phyloP scores from a whole-genome alignment of 2,888 invertebrate species.

The Limnephilus rhombicus region DNA sequence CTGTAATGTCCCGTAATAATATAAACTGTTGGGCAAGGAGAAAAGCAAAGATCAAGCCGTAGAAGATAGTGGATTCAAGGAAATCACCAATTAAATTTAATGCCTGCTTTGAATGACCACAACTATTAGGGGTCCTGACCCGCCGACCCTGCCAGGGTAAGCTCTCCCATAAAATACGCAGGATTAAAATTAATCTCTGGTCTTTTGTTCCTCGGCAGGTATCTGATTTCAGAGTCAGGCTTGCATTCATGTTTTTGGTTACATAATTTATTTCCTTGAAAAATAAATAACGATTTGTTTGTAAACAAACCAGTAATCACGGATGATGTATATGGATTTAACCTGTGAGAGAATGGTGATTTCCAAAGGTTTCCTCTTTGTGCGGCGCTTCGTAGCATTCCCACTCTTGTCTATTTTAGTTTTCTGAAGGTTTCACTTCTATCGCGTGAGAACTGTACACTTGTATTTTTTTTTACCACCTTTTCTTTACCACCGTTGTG shows the following conservation, averaged over 20 bases:
- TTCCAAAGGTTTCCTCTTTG: too few relatives aligned
- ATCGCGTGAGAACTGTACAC: too few relatives aligned
- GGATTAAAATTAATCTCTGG: conserved; percentile 63
- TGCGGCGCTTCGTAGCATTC: too few relatives aligned
- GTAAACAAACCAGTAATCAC: too few relatives aligned
- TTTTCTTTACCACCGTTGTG: too few relatives aligned
- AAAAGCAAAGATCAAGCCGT: conserved; percentile 33
- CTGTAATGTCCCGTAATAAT: not conserved
- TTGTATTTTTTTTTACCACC: too few relatives aligned
- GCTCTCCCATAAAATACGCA: conserved; percentile 53
- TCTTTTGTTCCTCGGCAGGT: conserved; percentile 39
- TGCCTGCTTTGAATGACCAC: conserved; percentile 61
- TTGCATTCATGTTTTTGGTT: conserved; percentile 24
- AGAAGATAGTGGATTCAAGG: conserved; percentile 38
- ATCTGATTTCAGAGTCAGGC: conserved; percentile 52
- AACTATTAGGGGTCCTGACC: conserved; percentile 56
- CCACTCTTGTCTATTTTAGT: too few relatives aligned
- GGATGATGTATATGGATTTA: too few relatives aligned
- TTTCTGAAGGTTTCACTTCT: too few relatives aligned
- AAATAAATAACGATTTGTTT: not conserved
- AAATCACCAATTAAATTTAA: conserved; percentile 64
- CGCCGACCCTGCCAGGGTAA: not conserved
- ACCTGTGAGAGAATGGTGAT: too few relatives aligned
- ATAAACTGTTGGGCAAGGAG: conserved; percentile 12
- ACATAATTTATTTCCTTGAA: not conserved